Evolutionary conservation across 2,888 invertebrate genomes (phyloP).

Genomic region (Steromphala cineraria): DNA sequence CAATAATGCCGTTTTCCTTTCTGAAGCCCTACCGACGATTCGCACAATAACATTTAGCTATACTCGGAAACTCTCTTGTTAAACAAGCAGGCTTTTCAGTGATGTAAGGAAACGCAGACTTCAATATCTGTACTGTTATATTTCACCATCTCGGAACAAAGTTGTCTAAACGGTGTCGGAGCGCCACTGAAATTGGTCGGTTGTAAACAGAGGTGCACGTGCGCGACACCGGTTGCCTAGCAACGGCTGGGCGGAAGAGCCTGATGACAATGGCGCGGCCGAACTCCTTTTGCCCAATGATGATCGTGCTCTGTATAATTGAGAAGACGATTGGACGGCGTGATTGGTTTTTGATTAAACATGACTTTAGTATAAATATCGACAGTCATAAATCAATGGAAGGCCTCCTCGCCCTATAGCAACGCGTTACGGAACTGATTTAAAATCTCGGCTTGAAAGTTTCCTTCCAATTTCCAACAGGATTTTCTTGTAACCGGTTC

Average conservation of each 20-base stretch:
- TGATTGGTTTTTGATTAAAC: slow-evolving; percentile 41
- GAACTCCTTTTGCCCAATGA: slow-evolving; percentile 28
- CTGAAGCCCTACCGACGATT: too few species aligned
- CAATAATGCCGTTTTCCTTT: too few species aligned
- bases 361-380: slow-evolving; percentile 56
- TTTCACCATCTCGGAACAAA: slow-evolving; percentile 8
- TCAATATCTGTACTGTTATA: neutral
- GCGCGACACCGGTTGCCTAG: slow-evolving; percentile 10
- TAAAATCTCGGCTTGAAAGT: slow-evolving; percentile 64
- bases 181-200: slow-evolving; percentile 7
- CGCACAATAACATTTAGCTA: neutral
- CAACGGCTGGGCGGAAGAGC: slow-evolving; percentile 23
- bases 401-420: slow-evolving; percentile 61
- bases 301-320: slow-evolving; percentile 29
- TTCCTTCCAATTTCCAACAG: slow-evolving; percentile 62
- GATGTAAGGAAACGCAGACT: neutral
- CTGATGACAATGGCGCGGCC: slow-evolving; percentile 15
- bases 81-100: neutral
- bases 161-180: neutral
- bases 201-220: slow-evolving; percentile 28
- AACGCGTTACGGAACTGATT: slow-evolving; percentile 63
- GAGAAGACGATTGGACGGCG: slow-evolving; percentile 35
- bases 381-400: slow-evolving; percentile 63
- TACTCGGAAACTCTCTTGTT: neutral
- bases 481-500: slow-evolving; percentile 55